phyloP scores from a whole-genome alignment of 2,888 invertebrate genomes.

The Hypena proboscidalis region DNA sequence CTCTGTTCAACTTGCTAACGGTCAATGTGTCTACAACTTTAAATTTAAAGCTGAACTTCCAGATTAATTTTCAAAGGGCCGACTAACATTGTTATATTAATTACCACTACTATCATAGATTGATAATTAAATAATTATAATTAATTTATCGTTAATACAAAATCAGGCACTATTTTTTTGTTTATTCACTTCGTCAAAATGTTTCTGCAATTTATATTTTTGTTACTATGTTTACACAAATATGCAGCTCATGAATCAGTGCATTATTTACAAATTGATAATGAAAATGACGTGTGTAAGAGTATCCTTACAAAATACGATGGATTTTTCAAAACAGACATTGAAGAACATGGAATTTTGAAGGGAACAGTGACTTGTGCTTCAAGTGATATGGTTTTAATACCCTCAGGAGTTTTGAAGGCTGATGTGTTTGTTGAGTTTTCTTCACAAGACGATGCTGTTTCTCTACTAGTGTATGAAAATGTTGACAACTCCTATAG shows the following conservation, averaged over 20 bases:
- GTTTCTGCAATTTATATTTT: conserved; percentile 13
- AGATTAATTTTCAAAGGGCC: neutral
- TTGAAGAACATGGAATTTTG: conserved; percentile 4
- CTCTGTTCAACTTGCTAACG: too few relatives aligned
- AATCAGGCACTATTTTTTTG: neutral
- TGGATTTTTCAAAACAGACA: conserved; percentile 3
- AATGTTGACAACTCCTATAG: conserved; percentile 3
- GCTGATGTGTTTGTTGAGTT: conserved; percentile 23
- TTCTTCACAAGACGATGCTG: conserved; percentile 31
- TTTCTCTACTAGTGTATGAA: conserved; percentile 44
- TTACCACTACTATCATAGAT: neutral
- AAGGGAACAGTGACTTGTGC: conserved; percentile 28
- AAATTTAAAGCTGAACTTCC: neutral
- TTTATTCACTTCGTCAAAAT: conserved; percentile 17
- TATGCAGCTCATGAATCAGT: conserved; percentile 10
- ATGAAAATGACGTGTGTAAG: conserved; percentile 8
- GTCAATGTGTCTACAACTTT: too few relatives aligned
- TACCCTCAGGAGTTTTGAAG: conserved; percentile 31
- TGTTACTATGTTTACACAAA: conserved; percentile 12
- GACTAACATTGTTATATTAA: conserved; percentile 1
- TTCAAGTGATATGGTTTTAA: conserved; percentile 15
- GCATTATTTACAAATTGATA: conserved; percentile 15
- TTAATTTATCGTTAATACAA: neutral
- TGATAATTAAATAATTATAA: neutral
- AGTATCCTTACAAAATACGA: neutral